phyloP scores from a whole-genome alignment of 2,113 vertebrate species.

The Charadrius vociferus region DNA sequence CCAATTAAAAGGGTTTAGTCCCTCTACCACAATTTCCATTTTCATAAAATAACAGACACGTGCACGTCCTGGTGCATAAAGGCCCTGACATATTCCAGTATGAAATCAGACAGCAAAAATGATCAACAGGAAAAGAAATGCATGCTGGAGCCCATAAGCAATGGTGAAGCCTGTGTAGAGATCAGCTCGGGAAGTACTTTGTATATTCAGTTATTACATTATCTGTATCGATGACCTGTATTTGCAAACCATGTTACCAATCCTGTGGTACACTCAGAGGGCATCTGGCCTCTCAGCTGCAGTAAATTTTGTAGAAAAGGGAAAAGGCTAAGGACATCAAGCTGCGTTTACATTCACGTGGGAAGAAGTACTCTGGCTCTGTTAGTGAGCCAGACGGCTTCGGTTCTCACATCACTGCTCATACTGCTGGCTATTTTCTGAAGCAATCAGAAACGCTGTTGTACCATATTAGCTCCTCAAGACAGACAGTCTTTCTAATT shows the following conservation, averaged over 20 bases:
- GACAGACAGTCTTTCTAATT: conserved; percentile 47
- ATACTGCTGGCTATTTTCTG: conserved; percentile 39
- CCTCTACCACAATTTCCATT: not conserved
- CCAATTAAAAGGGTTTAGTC: not conserved
- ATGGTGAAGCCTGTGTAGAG: not conserved
- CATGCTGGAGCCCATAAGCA: not conserved
- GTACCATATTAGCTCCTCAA: conserved; percentile 18
- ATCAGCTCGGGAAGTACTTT: not conserved
- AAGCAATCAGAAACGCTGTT: conserved; percentile 42
- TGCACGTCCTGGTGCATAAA: not conserved
- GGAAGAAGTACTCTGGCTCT: conserved; percentile 1
- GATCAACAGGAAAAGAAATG: not conserved
- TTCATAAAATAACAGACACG: not conserved
- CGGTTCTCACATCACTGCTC: conserved; percentile 50
- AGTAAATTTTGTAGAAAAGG: not conserved
- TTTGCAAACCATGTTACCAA: not conserved
- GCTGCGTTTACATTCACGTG: not conserved
- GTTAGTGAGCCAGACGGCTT: conserved; percentile 27
- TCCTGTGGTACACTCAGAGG: not conserved
- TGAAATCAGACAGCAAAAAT: not conserved
- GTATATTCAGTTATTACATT: not conserved
- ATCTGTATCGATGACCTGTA: not conserved
- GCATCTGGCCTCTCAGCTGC: not conserved
- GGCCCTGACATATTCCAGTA: not conserved
- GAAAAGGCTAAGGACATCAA: conserved; percentile 4